phyloP scores from a whole-genome alignment of 2,888 invertebrate species.

The Xylocampa areola region DNA sequence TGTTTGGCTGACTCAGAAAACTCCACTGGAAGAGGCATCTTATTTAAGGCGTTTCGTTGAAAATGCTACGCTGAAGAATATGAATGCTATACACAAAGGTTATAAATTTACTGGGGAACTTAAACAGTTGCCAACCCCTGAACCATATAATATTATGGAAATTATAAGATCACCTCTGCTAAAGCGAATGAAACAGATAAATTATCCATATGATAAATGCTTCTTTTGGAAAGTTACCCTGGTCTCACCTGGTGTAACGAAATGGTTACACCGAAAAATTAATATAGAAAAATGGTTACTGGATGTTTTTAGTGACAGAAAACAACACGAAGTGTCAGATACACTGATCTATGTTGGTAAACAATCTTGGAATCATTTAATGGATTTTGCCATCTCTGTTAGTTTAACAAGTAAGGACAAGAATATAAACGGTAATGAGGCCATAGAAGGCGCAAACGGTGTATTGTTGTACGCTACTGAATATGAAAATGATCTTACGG shows the following conservation, averaged over 20 bases:
- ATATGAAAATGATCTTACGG: conserved; percentile 65
- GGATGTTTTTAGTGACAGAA: conserved; percentile 82
- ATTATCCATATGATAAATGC: conserved; percentile 80
- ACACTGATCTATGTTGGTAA: conserved; percentile 79
- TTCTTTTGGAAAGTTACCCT: conserved; percentile 91
- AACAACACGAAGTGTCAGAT: conserved; percentile 73
- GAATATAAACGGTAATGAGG: conserved; percentile 66
- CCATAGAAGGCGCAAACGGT: conserved; percentile 83
- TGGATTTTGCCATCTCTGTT: conserved; percentile 85
- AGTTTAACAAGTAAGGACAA: conserved; percentile 72
- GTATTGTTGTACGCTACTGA: conserved; percentile 79
- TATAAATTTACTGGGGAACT: conserved; percentile 80
- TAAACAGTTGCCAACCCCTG: conserved; percentile 71
- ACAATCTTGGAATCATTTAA: conserved; percentile 85
- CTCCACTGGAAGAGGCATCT: conserved; percentile 77
- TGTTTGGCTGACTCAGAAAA: conserved; percentile 80
- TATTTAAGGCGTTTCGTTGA: conserved; percentile 73
- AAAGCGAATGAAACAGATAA: conserved; percentile 86
- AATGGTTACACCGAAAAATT: conserved; percentile 81
- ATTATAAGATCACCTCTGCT: conserved; percentile 82
- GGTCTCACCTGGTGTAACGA: conserved; percentile 86
- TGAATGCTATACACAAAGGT: conserved; percentile 82
- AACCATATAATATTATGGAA: conserved; percentile 82
- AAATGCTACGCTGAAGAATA: conserved; percentile 74
- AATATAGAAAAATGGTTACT: conserved; percentile 85